Base-by-base conservation (phyloP, 2,888 invertebrate species). In the Lordiphosa fenestrarum region DNA sequence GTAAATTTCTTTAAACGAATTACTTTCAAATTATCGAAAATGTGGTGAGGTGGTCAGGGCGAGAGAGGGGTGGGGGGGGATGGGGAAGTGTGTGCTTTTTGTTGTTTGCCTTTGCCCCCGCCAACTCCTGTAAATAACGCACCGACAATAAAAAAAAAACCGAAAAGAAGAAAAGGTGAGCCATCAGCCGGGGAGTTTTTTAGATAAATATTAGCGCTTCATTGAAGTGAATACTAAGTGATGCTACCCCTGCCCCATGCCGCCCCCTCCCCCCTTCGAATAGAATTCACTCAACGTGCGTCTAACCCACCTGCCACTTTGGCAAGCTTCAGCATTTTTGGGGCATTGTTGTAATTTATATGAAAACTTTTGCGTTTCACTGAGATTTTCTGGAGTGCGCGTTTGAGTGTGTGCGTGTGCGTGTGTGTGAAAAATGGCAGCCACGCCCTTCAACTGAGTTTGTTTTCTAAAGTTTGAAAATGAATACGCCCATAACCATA, bases 291-390 rank as follows among this genome's bases (percentile, higher is more conserved):
- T 33, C 30, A 44, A 44, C 33, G 30, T 44, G 15, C 15, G 33
- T 44, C 44, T 19, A 33, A 35, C 19, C 9, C 30, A 25, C 33
- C 40, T 44, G 51, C 38, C 60, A 44, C 47, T 46, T 39, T 39
- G 66, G 38, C 53, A 35, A 54, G 70, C 70, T 66, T 69, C 51
- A 69, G 61, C 47, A 30, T 30, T 30, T 52, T 60, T 56, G 65
- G 69, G 66, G 70, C 73, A 71, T 71, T 71, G 71, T 73, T 68
- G 75, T 81, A 76, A 82, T 77, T 76, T 76, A 81, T 76, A 74
- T 74, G 82, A 71, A 82, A 76, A 82, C 60, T 82, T 82, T 60
- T 41, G 44, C 47, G 44, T 66, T 62, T 33, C 13, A 25, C 47
- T 9, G 9, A 9, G 40, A 30, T 13, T 57, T 38, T 47, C 62